A percentile compares a stretch with the other conserved stretches of the same genome.
phyloP scores from a whole-genome alignment of 2,113 vertebrate species.

The Heterocephalus glaber region DNA sequence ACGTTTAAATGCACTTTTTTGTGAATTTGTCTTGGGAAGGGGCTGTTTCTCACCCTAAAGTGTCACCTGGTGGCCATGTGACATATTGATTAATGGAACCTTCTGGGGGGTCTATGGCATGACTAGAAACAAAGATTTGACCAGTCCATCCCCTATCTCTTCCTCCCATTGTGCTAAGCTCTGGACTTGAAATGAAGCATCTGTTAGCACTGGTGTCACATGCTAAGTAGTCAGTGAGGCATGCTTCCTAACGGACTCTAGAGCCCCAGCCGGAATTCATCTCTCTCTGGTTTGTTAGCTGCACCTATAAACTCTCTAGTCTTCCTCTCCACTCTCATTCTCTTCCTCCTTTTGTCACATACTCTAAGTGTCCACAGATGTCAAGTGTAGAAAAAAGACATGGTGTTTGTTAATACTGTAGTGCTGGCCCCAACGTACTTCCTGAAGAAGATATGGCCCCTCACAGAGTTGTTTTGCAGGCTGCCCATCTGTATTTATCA shows the following conservation, averaged over 20 bases:
- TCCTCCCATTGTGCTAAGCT: not conserved
- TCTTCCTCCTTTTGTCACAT: conserved; percentile 74
- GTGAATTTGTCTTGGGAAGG: not conserved
- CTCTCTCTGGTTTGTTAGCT: not conserved
- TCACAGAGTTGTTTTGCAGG: not conserved
- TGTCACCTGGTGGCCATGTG: not conserved
- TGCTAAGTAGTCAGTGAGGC: not conserved
- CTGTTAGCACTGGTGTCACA: not conserved
- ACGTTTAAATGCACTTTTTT: conserved; percentile 1
- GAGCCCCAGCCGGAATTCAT: not conserved
- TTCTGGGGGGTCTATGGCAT: not conserved
- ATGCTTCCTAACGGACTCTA: not conserved
- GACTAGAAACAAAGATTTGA: not conserved
- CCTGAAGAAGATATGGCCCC: conserved; percentile 72
- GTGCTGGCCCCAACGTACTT: conserved; percentile 68
- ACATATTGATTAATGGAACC: not conserved
- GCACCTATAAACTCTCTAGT: not conserved
- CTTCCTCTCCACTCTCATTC: conserved; percentile 56
- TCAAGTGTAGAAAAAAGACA: conserved; percentile 75
- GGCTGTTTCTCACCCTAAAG: not conserved
- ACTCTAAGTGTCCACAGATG: conserved; percentile 78
- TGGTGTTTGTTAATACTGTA: conserved; percentile 62
- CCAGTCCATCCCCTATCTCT: not conserved
- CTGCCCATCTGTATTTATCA: conserved; percentile 75
- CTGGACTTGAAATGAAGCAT: not conserved